Evolutionary conservation across 2,888 invertebrate genomes (phyloP).

Genomic region (Oxyscelio sp.): DNA sequence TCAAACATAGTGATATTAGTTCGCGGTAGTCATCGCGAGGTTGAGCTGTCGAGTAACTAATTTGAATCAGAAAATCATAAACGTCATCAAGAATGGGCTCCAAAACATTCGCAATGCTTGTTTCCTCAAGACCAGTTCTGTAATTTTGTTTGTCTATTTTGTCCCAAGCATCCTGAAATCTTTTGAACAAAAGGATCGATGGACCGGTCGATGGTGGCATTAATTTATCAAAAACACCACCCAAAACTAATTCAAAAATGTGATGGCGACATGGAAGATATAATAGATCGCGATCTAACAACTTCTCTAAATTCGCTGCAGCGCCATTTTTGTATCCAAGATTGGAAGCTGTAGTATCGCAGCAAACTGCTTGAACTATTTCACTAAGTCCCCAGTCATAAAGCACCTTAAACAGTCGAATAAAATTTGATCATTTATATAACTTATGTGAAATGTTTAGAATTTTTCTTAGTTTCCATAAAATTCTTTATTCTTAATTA

Average conservation of each 20-base stretch:
- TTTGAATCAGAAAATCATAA: conserved; percentile 17
- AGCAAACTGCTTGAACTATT: conserved; percentile 1
- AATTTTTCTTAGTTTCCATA: background rate
- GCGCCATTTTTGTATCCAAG: conserved; percentile 18
- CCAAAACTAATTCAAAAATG: too few relatives aligned
- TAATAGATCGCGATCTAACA: too few relatives aligned
- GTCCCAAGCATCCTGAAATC: conserved; percentile 59
- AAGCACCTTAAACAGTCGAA: background rate
- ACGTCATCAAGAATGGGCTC: background rate
- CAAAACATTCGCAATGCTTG: conserved; percentile 24
- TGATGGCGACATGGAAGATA: too few relatives aligned
- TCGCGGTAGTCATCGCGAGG: conserved; percentile 76
- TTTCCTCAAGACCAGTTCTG: conserved; percentile 30
- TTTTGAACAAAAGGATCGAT: too few relatives aligned
- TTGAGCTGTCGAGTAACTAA: conserved; percentile 42
- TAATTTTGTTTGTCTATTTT: conserved; percentile 58
- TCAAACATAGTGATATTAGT: conserved; percentile 72
- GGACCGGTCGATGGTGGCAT: too few relatives aligned
- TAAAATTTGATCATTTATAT: background rate
- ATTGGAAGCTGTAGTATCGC: conserved; percentile 16
- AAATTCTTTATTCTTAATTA: background rate
- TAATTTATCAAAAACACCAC: too few relatives aligned
- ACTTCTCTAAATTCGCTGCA: too few relatives aligned
- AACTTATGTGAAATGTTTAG: background rate
- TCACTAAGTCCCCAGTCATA: conserved; percentile 9